phyloP scores from a whole-genome alignment of 1,140 invertebrate species.

The Lepidostoma basale region DNA sequence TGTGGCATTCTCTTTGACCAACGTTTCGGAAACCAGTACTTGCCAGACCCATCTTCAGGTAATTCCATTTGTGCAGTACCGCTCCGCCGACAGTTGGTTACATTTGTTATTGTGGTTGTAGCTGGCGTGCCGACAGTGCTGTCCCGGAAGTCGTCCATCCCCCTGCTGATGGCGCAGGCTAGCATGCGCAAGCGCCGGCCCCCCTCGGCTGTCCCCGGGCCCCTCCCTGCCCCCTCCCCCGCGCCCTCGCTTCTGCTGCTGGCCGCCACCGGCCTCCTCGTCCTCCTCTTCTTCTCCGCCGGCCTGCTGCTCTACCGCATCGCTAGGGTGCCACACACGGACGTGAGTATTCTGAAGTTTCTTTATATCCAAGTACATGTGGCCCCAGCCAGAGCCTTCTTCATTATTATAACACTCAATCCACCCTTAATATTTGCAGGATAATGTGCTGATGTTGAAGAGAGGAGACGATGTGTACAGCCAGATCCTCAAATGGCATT shows the following conservation, averaged over 20 bases:
- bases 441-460: slow-evolving; percentile 46
- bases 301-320: slow-evolving; percentile 48
- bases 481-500: slow-evolving; percentile 65
- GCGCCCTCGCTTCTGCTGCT: slow-evolving; percentile 45
- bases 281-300: slow-evolving; percentile 49
- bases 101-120: too few species aligned
- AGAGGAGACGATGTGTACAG: slow-evolving; percentile 64
- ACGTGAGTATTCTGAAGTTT: neutral
- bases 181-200: slow-evolving; percentile 26
- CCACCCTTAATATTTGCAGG: slow-evolving; percentile 34
- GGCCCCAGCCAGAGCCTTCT: neutral
- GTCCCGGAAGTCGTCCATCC: slow-evolving; percentile 5
- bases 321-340: slow-evolving; percentile 17
- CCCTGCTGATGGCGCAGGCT: slow-evolving; percentile 4
- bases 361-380: neutral
- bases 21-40: too few species aligned
- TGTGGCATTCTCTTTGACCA: too few species aligned
- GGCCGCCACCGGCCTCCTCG: slow-evolving; percentile 46
- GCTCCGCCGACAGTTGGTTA: too few species aligned
- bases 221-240: slow-evolving; percentile 2
- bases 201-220: slow-evolving; percentile 46
- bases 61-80: too few species aligned
- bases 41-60: too few species aligned
- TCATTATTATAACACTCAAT: neutral
- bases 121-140: neutral